Evolutionary conservation across 64 coral and sea anemone species (phyloP), one percentile per base, ranked within the genome.

Genomic region (Pocillopora verrucosa): DNA sequence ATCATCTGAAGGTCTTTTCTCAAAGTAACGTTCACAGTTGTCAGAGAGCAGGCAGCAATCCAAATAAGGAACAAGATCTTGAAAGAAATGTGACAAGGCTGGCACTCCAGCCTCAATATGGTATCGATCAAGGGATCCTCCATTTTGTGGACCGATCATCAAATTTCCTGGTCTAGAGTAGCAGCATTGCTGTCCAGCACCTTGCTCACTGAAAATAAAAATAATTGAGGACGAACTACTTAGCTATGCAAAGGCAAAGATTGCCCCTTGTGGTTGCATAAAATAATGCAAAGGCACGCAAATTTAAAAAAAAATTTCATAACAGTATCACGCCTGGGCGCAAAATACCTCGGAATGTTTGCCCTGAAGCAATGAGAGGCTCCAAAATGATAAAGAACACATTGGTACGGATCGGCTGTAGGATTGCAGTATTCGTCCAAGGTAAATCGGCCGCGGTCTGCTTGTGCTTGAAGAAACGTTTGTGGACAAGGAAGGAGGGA

Each of bases 101-200:
- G 90, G 78, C 13, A 92, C 89, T 11, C 87, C 80, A 74, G 75
- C 61, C 6, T 76, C 80, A 0, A 79, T 59, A 38, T 96, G 94
- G 6, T 89, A 61, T 82, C 75, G 79, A 83, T 92, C 87, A 45
- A 96, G 57, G 36, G 86, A 89, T 36, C 94, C 94, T 38, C 86
- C 81, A 36, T 77, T 84, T 11, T 65, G 73, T 9, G 20, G 74
- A 57, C 90, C 87, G 64, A 87, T 30, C 25, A 96, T 60, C 36
- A 96, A 70, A 35, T 92, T 89, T 35, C 94, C 90, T 82, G 86
- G 56, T 45, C 61, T n/a, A 9, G 65, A 89, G 65, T 92, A 96
- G 61, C 94, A 96, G 61, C 94, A 96, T 41, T 96, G 90, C 10
- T 92, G 91, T 64, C 94, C 94, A 30, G 90, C 86, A 59, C 81